Conservation (phyloP, 2,113 vertebrate genomes). For the Microcebus jonahi region DNA sequence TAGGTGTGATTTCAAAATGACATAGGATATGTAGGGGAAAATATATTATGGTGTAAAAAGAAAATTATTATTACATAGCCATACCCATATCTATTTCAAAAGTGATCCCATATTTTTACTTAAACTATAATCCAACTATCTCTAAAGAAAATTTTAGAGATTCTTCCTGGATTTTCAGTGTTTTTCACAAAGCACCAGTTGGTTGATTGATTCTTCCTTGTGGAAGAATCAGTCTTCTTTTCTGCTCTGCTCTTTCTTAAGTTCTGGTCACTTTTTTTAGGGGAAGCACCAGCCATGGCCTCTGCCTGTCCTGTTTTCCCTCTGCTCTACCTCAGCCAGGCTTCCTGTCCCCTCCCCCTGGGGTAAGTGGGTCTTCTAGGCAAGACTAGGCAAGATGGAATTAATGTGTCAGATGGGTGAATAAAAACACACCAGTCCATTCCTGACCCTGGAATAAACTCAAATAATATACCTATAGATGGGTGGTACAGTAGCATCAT, state of each 20-base stretch:
- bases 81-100: background rate
- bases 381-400: background rate
- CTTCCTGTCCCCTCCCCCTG: background rate
- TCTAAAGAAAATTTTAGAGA: background rate
- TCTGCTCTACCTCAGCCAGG: background rate
- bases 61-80: background rate
- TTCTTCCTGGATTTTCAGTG: background rate
- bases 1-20: background rate
- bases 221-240: background rate
- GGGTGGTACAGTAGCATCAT: background rate
- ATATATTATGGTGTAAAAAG: background rate
- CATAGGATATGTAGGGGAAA: background rate
- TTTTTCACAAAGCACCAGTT: background rate
- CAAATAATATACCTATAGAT: background rate
- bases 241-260: background rate
- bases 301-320: background rate
- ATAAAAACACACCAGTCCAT: background rate
- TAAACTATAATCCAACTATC: background rate
- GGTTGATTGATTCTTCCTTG: background rate
- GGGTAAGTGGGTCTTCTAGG: background rate
- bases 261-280: background rate
- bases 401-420: background rate
- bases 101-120: background rate
- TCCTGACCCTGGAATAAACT: background rate
- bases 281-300: background rate